Conservation (phyloP, 2,797 vertebrate genomes). For the Manis crassicaudata region DNA sequence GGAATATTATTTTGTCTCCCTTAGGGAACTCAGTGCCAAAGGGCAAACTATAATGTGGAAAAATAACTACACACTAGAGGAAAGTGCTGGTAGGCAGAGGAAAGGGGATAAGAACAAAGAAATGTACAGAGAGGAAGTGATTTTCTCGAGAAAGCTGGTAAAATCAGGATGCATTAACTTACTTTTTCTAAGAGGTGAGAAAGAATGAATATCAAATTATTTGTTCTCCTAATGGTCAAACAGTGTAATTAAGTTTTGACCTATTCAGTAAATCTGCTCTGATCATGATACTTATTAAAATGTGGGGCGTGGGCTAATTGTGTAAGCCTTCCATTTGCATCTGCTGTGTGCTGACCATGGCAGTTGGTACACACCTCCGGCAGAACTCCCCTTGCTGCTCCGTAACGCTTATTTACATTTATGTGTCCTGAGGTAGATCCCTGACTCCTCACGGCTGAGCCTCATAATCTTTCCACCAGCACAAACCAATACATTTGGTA, state of each 20-base stretch:
- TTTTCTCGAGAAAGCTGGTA: neutral
- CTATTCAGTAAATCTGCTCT: neutral
- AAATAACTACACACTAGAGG: neutral
- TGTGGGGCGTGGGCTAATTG: neutral
- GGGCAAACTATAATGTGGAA: neutral
- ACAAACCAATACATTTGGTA: neutral
- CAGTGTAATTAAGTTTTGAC: neutral
- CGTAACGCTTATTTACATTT: neutral
- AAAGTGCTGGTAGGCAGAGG: neutral
- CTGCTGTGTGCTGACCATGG: neutral
- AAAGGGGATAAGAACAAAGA: neutral
- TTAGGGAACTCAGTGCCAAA: neutral
- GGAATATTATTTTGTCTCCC: neutral
- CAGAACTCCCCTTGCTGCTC: neutral
- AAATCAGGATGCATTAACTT: neutral
- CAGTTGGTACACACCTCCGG: neutral
- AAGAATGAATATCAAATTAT: neutral
- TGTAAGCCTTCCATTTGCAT: neutral
- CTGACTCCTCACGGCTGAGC: neutral
- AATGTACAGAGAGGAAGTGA: neutral
- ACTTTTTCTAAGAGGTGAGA: neutral
- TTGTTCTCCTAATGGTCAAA: neutral
- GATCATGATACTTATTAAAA: accelerated
- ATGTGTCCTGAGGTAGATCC: accelerated
- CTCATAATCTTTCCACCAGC: neutral